phyloP scores from a whole-genome alignment of 2,888 invertebrate species.

The Pteria penguin region DNA sequence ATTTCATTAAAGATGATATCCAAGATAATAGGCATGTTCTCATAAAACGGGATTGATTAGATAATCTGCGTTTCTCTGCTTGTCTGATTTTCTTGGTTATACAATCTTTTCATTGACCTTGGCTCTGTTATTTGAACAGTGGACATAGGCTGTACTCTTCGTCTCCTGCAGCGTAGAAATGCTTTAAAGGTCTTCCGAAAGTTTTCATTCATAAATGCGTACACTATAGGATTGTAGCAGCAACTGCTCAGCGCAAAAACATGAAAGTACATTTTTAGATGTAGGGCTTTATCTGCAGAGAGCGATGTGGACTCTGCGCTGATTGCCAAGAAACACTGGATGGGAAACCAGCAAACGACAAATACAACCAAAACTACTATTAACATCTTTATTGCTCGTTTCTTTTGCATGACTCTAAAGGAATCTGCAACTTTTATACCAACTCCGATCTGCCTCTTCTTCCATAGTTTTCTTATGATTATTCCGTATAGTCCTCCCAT shows the following conservation, averaged over 20 bases:
- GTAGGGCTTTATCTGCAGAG: conserved; percentile 37
- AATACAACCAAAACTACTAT: conserved; percentile 64
- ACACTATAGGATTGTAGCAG: conserved; percentile 67
- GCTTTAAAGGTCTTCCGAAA: conserved; percentile 60
- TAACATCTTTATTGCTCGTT: conserved; percentile 68
- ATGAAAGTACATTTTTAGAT: conserved; percentile 54
- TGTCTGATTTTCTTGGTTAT: no score
- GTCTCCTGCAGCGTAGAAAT: conserved; percentile 50
- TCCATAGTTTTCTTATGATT: conserved; percentile 65
- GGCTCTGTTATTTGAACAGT: background rate
- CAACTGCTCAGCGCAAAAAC: conserved; percentile 62
- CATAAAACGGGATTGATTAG: no score
- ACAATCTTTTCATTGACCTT: no score
- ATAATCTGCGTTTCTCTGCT: no score
- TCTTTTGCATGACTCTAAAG: conserved; percentile 54
- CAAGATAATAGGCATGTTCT: no score
- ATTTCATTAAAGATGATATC: no score
- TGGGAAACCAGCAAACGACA: conserved; percentile 63
- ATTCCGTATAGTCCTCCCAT: conserved; percentile 60
- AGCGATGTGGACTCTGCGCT: conserved; percentile 41
- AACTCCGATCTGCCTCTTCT: conserved; percentile 51
- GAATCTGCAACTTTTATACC: conserved; percentile 41
- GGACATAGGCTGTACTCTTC: conserved; percentile 84
- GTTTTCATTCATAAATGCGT: conserved; percentile 69
- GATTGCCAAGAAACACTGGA: conserved; percentile 57